A percentile compares a stretch with the other conserved stretches of the same genome.
These are phyloP conservation scores for Betta splendens DNA, from an alignment of 2,797 vertebrate genomes.

Conservation along the genomic window DNA sequence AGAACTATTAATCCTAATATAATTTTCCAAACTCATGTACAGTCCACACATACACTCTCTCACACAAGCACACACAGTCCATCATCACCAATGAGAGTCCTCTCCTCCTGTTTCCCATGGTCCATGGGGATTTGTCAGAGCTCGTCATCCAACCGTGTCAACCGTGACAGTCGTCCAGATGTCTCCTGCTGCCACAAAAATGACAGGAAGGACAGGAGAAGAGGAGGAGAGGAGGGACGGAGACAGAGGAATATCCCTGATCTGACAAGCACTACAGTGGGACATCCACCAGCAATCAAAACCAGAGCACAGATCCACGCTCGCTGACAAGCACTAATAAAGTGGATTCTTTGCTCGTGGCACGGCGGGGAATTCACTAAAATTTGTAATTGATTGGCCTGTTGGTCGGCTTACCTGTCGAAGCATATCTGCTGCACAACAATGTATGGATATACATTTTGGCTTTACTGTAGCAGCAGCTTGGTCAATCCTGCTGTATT, in stretches of 20 bases:
- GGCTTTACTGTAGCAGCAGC: too few relatives aligned
- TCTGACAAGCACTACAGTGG: slow-evolving; percentile 66
- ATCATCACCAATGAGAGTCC: slow-evolving; percentile 69
- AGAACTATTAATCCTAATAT: slow-evolving; percentile 56
- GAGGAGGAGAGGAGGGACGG: slow-evolving; percentile 46
- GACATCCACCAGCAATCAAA: slow-evolving; percentile 61
- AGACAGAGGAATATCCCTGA: slow-evolving; percentile 58
- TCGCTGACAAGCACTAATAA: slow-evolving; percentile 62
- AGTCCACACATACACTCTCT: slow-evolving; percentile 42
- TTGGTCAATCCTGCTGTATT: too few relatives aligned
- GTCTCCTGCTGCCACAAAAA: slow-evolving; percentile 79
- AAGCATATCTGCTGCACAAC: slow-evolving; percentile 49
- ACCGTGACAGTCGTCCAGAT: slow-evolving; percentile 88
- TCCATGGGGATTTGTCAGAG: slow-evolving; percentile 81
- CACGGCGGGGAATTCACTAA: slow-evolving; percentile 60
- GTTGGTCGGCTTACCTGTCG: slow-evolving; percentile 49
- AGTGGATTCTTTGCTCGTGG: slow-evolving; percentile 48
- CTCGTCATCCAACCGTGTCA: slow-evolving; percentile 82
- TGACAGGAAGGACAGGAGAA: slow-evolving; percentile 74
- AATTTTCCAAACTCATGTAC: slow-evolving; percentile 41
- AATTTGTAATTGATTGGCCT: slow-evolving; percentile 56
- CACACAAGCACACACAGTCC: slow-evolving; percentile 47
- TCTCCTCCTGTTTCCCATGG: slow-evolving; percentile 70
- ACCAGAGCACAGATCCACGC: slow-evolving; percentile 47
- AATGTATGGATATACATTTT: too few relatives aligned